phyloP scores from a whole-genome alignment of 2,888 invertebrate species.

The Troglohyphantes excavatus region DNA sequence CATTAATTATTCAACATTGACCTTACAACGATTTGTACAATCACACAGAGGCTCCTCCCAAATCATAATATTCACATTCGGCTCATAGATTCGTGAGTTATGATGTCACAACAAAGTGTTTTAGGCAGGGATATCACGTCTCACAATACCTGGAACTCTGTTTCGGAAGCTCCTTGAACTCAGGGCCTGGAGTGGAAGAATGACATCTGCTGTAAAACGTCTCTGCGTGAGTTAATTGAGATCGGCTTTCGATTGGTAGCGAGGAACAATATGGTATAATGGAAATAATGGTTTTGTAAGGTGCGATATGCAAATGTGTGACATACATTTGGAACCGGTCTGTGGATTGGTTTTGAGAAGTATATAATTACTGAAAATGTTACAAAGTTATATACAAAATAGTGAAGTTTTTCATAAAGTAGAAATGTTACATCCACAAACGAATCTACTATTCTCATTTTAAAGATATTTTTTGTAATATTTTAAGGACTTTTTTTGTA shows the following conservation, averaged over 20 bases:
- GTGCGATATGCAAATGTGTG: not conserved
- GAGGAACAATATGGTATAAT: not conserved
- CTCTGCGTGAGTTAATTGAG: conserved; percentile 12
- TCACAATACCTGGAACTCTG: too few relatives aligned
- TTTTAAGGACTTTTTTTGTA: too few relatives aligned
- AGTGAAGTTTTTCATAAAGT: too few relatives aligned
- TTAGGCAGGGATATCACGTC: not conserved
- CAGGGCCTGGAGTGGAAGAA: not conserved
- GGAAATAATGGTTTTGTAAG: conserved; percentile 23
- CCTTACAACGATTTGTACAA: conserved; percentile 15
- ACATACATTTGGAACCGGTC: conserved; percentile 29
- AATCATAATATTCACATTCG: not conserved
- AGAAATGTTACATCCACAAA: too few relatives aligned
- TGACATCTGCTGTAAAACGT: not conserved
- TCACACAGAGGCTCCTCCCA: conserved; percentile 20
- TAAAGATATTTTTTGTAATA: too few relatives aligned
- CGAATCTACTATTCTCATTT: too few relatives aligned
- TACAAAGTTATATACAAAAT: not conserved
- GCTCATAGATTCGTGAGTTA: not conserved
- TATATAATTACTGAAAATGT: not conserved
- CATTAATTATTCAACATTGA: conserved; percentile 14
- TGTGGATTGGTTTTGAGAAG: not conserved
- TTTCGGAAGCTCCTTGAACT: conserved; percentile 17
- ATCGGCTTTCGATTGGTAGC: not conserved
- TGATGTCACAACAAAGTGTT: not conserved